Evolutionary conservation across 2,113 vertebrate genomes (phyloP).

Genomic region (Calonectris borealis): DNA sequence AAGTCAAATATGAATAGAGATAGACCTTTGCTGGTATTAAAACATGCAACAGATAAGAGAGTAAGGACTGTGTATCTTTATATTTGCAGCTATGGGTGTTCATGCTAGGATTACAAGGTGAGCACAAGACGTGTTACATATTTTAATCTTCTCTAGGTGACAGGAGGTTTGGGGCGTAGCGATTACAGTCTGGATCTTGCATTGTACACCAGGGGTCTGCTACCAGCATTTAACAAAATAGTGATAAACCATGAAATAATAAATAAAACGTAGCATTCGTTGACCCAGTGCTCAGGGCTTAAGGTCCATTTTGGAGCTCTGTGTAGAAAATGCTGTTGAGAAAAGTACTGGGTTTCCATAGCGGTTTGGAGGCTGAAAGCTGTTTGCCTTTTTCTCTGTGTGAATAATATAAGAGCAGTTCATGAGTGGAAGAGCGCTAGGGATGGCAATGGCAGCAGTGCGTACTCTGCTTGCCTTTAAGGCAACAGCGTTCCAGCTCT

Average conservation of each 20-base stretch:
- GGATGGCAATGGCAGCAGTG: neutral
- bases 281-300: neutral
- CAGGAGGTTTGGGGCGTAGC: neutral
- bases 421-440: neutral
- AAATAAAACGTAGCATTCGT: neutral
- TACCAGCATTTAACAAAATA: neutral
- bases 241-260: neutral
- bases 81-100: neutral
- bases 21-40: neutral
- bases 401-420: neutral
- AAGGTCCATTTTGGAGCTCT: neutral
- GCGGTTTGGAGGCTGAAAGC: neutral
- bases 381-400: neutral
- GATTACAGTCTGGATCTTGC: neutral
- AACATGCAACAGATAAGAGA: neutral
- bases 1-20: neutral
- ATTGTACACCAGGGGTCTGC: neutral
- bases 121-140: neutral
- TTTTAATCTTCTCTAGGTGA: neutral
- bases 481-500: neutral
- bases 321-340: neutral
- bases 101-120: neutral
- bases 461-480: neutral
- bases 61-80: neutral
- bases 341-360: neutral